Evolutionary conservation across 1,140 invertebrate species (phyloP).

Genomic region (Samia ricini): DNA sequence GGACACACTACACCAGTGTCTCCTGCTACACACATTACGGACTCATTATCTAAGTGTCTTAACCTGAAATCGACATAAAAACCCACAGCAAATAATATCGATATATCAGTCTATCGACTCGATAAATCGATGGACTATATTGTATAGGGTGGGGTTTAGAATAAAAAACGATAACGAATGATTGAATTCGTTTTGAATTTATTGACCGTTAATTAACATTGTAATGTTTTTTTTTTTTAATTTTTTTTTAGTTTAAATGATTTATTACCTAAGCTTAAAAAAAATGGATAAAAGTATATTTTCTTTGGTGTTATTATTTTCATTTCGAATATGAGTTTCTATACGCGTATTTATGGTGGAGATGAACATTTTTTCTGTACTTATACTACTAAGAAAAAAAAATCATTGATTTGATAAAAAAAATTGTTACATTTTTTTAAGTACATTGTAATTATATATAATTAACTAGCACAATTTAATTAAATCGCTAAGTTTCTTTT

Average conservation of each 20-base stretch:
- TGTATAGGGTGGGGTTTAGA: too few species aligned
- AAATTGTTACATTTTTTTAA: too few species aligned
- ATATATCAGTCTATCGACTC: background rate
- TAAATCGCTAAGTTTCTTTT: constrained; percentile 1
- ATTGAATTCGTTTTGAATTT: too few species aligned
- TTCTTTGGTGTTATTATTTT: too few species aligned
- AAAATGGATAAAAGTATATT: too few species aligned
- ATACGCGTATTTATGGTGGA: background rate
- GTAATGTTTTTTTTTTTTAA: too few species aligned
- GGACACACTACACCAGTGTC: constrained; percentile 13
- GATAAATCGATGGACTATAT: background rate
- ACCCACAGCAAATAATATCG: background rate
- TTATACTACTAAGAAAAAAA: too few species aligned
- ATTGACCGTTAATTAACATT: too few species aligned
- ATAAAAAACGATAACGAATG: too few species aligned
- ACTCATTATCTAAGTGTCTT: constrained; percentile 25
- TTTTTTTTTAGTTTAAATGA: too few species aligned
- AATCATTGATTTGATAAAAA: too few species aligned
- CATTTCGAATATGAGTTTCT: background rate
- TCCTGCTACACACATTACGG: constrained; percentile 8
- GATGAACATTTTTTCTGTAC: background rate
- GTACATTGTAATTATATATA: constrained; percentile 8
- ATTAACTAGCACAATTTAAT: constrained; percentile 9
- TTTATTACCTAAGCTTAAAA: too few species aligned
- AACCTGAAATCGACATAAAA: constrained; percentile 5